A percentile compares a stretch with the other conserved stretches of the same genome.
Conservation (phyloP, 2,797 vertebrate genomes). For the Loriculus beryllinus region DNA sequence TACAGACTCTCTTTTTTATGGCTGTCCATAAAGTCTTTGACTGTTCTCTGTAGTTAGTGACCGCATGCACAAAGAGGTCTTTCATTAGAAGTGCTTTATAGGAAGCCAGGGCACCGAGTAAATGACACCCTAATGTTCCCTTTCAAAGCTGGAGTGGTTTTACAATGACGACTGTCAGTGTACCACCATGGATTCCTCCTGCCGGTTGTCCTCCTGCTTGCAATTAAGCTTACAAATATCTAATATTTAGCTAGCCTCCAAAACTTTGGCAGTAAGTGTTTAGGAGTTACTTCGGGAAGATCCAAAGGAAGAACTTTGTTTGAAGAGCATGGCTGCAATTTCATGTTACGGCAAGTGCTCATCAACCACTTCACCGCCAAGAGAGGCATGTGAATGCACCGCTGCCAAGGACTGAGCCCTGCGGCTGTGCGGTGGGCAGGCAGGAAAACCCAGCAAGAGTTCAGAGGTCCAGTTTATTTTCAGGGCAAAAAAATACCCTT, state of each 20-base stretch:
- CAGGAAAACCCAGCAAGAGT: background rate
- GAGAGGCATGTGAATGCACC: background rate
- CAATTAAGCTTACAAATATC: background rate
- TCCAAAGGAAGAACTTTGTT: background rate
- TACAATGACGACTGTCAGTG: constrained; percentile 64
- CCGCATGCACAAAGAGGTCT: constrained; percentile 71
- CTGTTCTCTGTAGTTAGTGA: constrained; percentile 65
- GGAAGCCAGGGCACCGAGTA: constrained; percentile 69
- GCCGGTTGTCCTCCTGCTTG: constrained; percentile 33
- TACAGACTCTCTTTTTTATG: constrained; percentile 58
- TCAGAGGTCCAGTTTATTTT: background rate
- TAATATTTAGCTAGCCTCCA: constrained; percentile 36
- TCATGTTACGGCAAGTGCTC: background rate
- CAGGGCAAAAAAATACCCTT: background rate
- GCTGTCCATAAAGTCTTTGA: constrained; percentile 52
- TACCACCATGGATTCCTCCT: background rate
- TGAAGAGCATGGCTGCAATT: background rate
- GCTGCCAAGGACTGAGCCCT: background rate
- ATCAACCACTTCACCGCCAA: fast-evolving
- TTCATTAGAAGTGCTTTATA: constrained; percentile 69
- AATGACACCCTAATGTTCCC: constrained; percentile 77
- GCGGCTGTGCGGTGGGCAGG: fast-evolving
- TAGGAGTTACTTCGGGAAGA: constrained; percentile 12
- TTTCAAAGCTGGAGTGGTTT: constrained; percentile 70
- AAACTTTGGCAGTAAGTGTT: background rate